Evolutionary conservation across 2,113 vertebrate genomes (phyloP).

Genomic region (Odobenus rosmarus): DNA sequence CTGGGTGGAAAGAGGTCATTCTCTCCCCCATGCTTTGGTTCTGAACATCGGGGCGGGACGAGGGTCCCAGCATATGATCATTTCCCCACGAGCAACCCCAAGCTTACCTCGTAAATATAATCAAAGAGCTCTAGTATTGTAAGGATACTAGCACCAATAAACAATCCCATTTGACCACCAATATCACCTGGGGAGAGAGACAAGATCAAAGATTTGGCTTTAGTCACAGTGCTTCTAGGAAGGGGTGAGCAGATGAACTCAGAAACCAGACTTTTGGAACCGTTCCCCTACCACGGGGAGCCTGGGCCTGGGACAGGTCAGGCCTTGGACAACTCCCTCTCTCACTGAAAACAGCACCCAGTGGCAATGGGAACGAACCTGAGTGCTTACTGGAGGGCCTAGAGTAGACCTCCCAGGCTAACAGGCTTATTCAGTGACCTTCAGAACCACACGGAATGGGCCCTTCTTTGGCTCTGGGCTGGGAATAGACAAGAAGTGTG

Average conservation of each 20-base stretch:
- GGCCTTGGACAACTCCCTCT: neutral
- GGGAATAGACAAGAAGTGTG: neutral
- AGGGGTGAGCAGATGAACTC: neutral
- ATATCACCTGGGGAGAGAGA: conserved; percentile 92
- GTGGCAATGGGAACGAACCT: neutral
- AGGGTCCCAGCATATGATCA: neutral
- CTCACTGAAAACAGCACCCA: neutral
- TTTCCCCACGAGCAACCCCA: neutral
- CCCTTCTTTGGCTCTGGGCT: neutral
- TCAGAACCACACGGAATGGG: neutral
- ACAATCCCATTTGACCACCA: conserved; percentile 99
- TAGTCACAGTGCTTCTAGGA: neutral
- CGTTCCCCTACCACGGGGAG: rapidly evolving
- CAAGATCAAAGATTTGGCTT: conserved; percentile 26
- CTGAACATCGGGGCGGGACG: neutral
- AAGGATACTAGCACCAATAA: conserved; percentile 98
- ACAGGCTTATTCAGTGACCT: rapidly evolving
- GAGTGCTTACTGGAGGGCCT: neutral
- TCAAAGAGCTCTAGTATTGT: conserved; percentile 99
- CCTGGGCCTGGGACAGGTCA: neutral
- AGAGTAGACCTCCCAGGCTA: neutral
- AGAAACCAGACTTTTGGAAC: neutral
- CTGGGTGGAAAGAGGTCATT: neutral
- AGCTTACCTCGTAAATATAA: conserved; percentile 97
- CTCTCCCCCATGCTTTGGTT: neutral